A percentile compares a stretch with the other conserved stretches of the same genome.
Evolutionary conservation across 2,888 invertebrate genomes (phyloP).

Genomic region (Argynnis bischoffii): DNA sequence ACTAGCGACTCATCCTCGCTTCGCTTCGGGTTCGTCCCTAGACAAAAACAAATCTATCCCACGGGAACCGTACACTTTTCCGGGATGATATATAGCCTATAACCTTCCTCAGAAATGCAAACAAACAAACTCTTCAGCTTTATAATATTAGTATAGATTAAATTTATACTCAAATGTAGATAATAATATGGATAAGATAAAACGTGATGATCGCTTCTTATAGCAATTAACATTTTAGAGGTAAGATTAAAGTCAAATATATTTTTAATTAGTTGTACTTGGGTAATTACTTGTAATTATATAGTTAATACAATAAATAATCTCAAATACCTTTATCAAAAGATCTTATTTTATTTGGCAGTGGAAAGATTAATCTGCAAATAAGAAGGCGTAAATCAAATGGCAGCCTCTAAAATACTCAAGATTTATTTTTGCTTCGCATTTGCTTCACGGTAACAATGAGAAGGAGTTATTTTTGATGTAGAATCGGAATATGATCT

Average conservation of each 20-base stretch:
- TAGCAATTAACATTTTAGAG: not conserved
- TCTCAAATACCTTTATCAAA: conserved; percentile 27
- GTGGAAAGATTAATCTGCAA: conserved; percentile 34
- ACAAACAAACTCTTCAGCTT: no score
- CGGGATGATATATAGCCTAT: no score
- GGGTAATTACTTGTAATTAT: not conserved
- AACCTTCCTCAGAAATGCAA: no score
- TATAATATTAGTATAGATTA: no score
- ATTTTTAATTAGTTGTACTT: not conserved
- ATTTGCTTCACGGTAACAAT: conserved; percentile 26
- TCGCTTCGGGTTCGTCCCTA: no score
- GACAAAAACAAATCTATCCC: no score
- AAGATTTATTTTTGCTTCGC: conserved; percentile 33
- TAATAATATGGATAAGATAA: no score
- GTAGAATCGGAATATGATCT: conserved; percentile 23
- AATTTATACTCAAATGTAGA: no score
- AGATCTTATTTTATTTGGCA: conserved; percentile 34
- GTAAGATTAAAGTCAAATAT: not conserved
- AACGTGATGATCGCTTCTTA: no score
- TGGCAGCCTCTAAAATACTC: conserved; percentile 19
- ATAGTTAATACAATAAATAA: conserved; percentile 12
- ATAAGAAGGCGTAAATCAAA: conserved; percentile 26
- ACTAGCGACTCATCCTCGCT: no score
- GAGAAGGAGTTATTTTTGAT: conserved; percentile 29
- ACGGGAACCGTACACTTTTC: no score